These are phyloP conservation scores for Pygoscelis adeliae DNA, from an alignment of 2,113 vertebrate species.

Conservation along the genomic window DNA sequence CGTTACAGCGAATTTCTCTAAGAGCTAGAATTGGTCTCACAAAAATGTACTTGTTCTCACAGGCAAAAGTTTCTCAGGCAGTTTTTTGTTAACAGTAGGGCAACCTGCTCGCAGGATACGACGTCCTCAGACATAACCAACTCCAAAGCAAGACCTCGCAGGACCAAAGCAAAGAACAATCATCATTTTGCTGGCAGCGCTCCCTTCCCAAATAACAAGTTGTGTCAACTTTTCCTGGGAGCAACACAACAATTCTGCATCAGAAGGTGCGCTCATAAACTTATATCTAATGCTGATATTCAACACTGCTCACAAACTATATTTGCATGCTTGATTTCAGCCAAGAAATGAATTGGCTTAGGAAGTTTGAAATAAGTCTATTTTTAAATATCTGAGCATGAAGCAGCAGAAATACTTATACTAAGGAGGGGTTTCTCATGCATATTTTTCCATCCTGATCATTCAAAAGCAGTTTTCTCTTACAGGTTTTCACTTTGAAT, in stretches of 20 bases:
- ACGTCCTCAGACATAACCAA: neutral
- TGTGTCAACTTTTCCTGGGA: neutral
- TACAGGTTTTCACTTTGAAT: neutral
- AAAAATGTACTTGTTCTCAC: neutral
- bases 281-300: neutral
- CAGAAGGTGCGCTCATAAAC: fast-evolving
- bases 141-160: neutral
- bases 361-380: neutral
- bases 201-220: neutral
- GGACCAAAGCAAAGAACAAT: neutral
- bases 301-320: neutral
- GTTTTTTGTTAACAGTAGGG: neutral
- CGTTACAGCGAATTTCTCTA: neutral
- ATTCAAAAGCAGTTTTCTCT: neutral
- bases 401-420: neutral
- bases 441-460: neutral
- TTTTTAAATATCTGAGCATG: neutral
- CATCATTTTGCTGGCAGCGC: neutral
- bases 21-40: neutral
- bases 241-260: neutral
- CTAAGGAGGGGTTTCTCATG: neutral
- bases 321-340: neutral
- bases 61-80: fast-evolving
- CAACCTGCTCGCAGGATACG: fast-evolving
- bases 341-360: neutral